Conservation (phyloP, 2,113 vertebrate genomes). For the Rhizomys pruinosus region DNA sequence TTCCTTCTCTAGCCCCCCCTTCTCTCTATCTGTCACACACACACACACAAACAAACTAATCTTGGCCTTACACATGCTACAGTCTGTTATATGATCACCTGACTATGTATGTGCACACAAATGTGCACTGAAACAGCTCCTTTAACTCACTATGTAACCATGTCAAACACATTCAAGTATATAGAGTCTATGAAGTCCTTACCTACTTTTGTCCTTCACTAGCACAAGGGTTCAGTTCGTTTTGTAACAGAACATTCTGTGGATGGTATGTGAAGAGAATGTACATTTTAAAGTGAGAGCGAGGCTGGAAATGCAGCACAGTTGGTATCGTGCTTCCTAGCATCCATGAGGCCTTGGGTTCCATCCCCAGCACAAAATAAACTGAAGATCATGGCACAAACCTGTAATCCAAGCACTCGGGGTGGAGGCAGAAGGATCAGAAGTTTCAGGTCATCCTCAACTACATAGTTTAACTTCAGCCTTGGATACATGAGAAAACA, state of each 20-base stretch:
- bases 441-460: background rate
- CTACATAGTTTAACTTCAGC: background rate
- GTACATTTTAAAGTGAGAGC: conserved; percentile 6
- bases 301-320: background rate
- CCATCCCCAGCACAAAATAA: background rate
- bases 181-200: background rate
- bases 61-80: background rate
- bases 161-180: background rate
- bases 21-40: too few relatives aligned
- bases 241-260: background rate
- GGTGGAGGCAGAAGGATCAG: background rate
- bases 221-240: background rate
- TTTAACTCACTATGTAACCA: background rate
- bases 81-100: background rate
- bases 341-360: too few relatives aligned
- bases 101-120: background rate
- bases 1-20: too few relatives aligned
- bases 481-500: background rate
- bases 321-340: background rate
- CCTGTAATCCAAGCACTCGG: background rate
- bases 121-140: background rate
- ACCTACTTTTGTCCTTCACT: background rate
- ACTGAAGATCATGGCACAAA: background rate
- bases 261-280: background rate
- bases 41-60: background rate